Evolutionary conservation across 2,113 vertebrate genomes (phyloP).

Genomic region (Lycocorax pyrrhopterus): DNA sequence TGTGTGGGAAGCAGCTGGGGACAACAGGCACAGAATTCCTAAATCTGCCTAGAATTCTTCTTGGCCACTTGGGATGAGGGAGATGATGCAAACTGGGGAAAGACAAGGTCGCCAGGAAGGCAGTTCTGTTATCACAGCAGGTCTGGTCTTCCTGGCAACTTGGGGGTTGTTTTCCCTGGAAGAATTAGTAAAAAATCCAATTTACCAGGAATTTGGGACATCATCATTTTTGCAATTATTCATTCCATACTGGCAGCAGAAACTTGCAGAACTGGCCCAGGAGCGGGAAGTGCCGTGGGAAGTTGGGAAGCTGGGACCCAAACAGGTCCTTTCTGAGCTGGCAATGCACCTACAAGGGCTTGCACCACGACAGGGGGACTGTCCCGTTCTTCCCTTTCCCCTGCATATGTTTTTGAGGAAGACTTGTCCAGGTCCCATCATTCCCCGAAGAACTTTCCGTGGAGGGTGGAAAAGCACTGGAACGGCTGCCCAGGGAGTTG

Average conservation of each 20-base stretch:
- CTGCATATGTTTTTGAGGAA: not conserved
- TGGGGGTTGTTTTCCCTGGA: not conserved
- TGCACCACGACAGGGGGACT: rapidly evolving
- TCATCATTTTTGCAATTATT: not conserved
- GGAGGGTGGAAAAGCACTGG: not conserved
- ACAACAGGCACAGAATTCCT: not conserved
- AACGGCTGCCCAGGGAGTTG: not conserved
- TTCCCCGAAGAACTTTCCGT: not conserved
- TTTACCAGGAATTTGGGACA: not conserved
- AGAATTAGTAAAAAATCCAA: not conserved
- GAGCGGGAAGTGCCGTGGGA: not conserved
- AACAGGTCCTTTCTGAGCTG: not conserved
- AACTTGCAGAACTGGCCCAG: not conserved
- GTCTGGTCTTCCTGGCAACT: not conserved
- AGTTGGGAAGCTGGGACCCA: not conserved
- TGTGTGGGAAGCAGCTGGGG: not conserved
- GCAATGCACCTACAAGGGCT: not conserved
- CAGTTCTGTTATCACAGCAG: not conserved
- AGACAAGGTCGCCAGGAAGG: not conserved
- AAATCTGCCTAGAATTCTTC: not conserved
- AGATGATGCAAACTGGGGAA: not conserved
- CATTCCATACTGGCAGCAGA: not conserved
- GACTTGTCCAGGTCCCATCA: not conserved
- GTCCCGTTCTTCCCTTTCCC: rapidly evolving
- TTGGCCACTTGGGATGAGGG: too few relatives aligned